Percentiles rank a stretch among this genome's conserved stretches.
phyloP scores from a whole-genome alignment of 2,888 invertebrate genomes.

The Mesoligia furuncula region DNA sequence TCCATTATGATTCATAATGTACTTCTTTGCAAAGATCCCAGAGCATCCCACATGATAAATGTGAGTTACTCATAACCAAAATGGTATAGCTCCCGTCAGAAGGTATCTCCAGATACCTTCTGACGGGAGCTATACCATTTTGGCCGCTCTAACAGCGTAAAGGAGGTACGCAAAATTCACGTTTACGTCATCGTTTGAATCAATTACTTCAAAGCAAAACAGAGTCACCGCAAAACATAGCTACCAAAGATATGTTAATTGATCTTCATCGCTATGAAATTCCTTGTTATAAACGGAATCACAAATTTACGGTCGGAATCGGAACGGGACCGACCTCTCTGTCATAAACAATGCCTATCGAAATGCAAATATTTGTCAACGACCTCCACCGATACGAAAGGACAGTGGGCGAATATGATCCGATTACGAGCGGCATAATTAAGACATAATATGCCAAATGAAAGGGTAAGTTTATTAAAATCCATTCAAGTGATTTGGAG shows the following conservation, averaged over 20 bases:
- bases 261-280: conserved; percentile 38
- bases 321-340: conserved; percentile 40
- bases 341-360: conserved; percentile 64
- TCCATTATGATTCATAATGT: no score
- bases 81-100: no score
- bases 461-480: not conserved
- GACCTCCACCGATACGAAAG: conserved; percentile 55
- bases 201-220: conserved; percentile 35
- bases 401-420: not conserved
- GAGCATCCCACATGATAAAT: not conserved
- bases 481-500: not conserved
- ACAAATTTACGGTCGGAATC: conserved; percentile 48
- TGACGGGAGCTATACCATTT: no score
- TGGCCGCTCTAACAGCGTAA: not conserved
- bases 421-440: not conserved
- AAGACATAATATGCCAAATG: not conserved
- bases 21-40: conserved; percentile 1
- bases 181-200: conserved; percentile 15
- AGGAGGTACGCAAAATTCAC: not conserved
- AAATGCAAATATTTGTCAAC: conserved; percentile 69
- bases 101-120: not conserved
- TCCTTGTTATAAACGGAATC: conserved; percentile 45
- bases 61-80: not conserved
- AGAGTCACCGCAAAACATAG: conserved; percentile 21
- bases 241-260: conserved; percentile 52